Base-by-base conservation (phyloP, 2,113 vertebrate species). In the Corythornis cristatus region DNA sequence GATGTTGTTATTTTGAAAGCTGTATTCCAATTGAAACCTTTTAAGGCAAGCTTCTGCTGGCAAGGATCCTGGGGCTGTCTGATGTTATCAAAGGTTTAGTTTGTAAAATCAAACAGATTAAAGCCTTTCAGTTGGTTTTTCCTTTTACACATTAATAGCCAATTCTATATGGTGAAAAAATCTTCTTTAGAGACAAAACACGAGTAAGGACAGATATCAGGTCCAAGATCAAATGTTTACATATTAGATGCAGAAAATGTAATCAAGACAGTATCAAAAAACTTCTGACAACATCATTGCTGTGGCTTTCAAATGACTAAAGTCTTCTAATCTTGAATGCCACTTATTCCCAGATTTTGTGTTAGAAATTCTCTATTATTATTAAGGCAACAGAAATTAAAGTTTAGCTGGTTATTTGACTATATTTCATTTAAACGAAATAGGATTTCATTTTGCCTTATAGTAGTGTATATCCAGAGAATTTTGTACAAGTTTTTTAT, bases 401-500 rank as follows among this genome's bases (percentile, higher is more conserved):
- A 50, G 11, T 50, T 75, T 71, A 84, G 6, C 43, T 84, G 43
- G 0, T 51, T 67, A 65, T 82, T 22, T 84, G 48, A 31, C 53
- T 57, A 5, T 37, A 33, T 4, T 62, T 37, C 37, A 37, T 37
- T 37, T 37, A 10, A 37, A 10, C 11, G 9, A 37, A 12, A 1
- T 61, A 51, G 42, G 28, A 66, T 50, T 82, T 82, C 9, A 53
- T 94, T 97, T 97, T 95, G 86, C 67, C 84, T 88, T 91, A 74
- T 12, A 33, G n/a, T 93, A 93, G 91, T 95, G 85, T 86, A 91
- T 91, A 79, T 97, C 72, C 79, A 79, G 28, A 79, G 31, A 29
- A 76, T 91, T 96, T 96, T 94, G 33, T 83, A 54, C 83, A 88
- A 26, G 46, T 31, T 16, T 45, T 92, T 64, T 81, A 37, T 98